A percentile compares a stretch with the other conserved stretches of the same genome.
Evolutionary conservation across 2,797 vertebrate genomes (phyloP).

Genomic region (Betta splendens): DNA sequence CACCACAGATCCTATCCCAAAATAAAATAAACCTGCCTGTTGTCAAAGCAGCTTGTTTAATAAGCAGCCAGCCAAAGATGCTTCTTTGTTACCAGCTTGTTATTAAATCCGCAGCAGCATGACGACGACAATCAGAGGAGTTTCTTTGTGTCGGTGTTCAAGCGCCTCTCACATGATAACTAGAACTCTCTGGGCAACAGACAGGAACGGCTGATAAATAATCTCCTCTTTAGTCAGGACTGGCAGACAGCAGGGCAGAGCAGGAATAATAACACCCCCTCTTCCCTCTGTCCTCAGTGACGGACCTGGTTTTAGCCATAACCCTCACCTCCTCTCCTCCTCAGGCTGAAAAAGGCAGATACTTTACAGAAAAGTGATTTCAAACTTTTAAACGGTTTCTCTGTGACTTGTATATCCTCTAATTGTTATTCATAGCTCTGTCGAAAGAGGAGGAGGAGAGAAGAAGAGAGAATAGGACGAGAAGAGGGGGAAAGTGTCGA

Average conservation of each 20-base stretch:
- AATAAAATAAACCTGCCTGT: constrained; percentile 29
- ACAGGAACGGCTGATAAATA: constrained; percentile 70
- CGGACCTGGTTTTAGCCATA: constrained; percentile 42
- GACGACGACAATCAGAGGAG: constrained; percentile 57
- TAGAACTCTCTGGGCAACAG: constrained; percentile 57
- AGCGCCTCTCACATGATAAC: constrained; percentile 56
- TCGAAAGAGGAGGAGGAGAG: constrained; percentile 55
- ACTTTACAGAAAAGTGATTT: constrained; percentile 72
- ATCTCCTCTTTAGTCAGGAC: constrained; percentile 57
- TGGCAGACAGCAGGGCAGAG: constrained; percentile 39
- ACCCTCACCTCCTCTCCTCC: constrained; percentile 27
- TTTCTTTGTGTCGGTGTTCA: constrained; percentile 56
- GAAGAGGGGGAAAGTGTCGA: constrained; percentile 34
- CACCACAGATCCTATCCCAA: constrained; percentile 23
- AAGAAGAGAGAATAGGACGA: constrained; percentile 37
- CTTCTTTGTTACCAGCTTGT: constrained; percentile 56
- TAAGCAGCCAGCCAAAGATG: constrained; percentile 45
- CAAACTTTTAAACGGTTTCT: constrained; percentile 77
- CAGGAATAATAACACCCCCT: constrained; percentile 54
- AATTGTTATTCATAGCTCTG: constrained; percentile 81
- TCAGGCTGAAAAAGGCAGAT: constrained; percentile 54
- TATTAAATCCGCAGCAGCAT: constrained; percentile 62
- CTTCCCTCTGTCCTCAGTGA: constrained; percentile 40
- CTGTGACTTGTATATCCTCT: constrained; percentile 75
- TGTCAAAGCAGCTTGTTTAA: constrained; percentile 53